Evolutionary conservation across 2,888 invertebrate species (phyloP), one percentile per base, ranked within the genome.

Genomic region (Spisula subtruncata): DNA sequence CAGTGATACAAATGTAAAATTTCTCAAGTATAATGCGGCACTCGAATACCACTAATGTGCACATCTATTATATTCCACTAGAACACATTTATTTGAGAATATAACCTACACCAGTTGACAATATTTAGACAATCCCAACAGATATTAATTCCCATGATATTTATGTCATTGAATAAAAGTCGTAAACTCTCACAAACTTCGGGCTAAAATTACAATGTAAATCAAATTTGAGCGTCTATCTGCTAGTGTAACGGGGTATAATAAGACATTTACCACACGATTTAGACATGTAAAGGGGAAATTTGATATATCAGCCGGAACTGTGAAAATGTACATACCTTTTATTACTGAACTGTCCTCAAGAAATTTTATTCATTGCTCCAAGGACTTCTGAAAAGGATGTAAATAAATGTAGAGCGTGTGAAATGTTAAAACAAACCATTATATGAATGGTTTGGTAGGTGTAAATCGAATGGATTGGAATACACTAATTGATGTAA

Each of bases 181-280:
- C 16, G 75, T 75, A 35, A 75, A 75, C 32, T 75, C 35, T 35
- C 35, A 75, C 32, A 32, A 75, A 75, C 75, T 75, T 35, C 18
- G 20, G 75, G 75, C 75, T 75, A 75, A 75, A 75, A 75, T 75
- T 75, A 75, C 75, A 32, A 32, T 32, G 35, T 14, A 16, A 75
- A 75, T 75, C 75, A 32, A 75, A 75, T 75, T 75, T 75, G 75
- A 35, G 35, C 75, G 29, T 35, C 29, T 75, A 35, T 75, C 75
- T 75, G 75, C 32, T 35, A 75, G 32, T 16, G 18, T 16, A 75
- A 35, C 32, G 32, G n/a, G 75, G 35, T 18, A 75, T 35, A 32
- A 75, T 32, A 35, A 75, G 75, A 75, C 75, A 75, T 75, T 75
- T 75, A 32, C n/a, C 35, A 35, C 14, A 29, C 5, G 75, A 75